Evolutionary conservation across 1,140 invertebrate species (phyloP).

Genomic region (Melanaphis sacchari): DNA sequence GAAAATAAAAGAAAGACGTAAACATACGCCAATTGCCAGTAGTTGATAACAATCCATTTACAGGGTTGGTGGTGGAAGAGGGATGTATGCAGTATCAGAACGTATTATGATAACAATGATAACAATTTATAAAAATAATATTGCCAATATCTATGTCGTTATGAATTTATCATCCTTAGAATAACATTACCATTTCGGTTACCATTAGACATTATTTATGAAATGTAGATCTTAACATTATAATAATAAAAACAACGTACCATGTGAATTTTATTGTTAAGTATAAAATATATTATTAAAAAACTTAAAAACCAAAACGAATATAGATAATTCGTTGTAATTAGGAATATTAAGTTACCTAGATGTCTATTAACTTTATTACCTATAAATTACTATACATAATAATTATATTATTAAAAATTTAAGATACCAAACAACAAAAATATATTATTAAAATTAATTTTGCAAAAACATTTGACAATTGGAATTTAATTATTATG

Average conservation of each 20-base stretch:
- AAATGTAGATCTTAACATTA: neutral
- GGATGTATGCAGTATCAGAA: neutral
- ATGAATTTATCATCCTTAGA: neutral
- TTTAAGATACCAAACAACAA: too few relatives aligned
- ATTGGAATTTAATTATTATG: too few relatives aligned
- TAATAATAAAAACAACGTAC: neutral
- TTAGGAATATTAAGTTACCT: too few relatives aligned
- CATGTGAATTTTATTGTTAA: neutral
- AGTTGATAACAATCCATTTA: neutral
- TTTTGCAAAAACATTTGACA: too few relatives aligned
- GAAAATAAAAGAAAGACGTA: slow-evolving; percentile 33
- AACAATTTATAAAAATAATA: neutral
- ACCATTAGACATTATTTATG: neutral
- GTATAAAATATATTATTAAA: neutral
- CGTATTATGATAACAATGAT: slow-evolving; percentile 19
- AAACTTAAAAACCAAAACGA: neutral
- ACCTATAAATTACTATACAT: too few relatives aligned
- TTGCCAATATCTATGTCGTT: neutral
- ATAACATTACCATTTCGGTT: neutral
- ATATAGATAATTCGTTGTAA: neutral
- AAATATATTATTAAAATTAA: too few relatives aligned
- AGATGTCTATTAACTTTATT: too few relatives aligned
- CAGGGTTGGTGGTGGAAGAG: slow-evolving; percentile 14
- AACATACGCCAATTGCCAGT: slow-evolving; percentile 32
- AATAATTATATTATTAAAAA: too few relatives aligned